Conservation (phyloP, 2,888 invertebrate species). For the Stratiomys singularior region DNA sequence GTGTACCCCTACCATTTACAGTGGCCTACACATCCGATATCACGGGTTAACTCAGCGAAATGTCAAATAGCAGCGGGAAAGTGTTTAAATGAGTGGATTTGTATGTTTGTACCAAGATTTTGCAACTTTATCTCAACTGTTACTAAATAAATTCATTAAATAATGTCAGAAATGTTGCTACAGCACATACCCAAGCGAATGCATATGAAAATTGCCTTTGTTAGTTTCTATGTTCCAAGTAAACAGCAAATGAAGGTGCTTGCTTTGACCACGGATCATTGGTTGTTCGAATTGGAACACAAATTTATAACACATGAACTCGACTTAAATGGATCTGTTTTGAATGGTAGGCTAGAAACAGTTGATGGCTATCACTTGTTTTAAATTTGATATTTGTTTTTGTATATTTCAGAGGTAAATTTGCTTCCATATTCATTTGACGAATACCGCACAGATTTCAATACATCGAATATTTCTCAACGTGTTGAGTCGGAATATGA, state of each 20-base stretch:
- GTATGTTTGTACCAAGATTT: too few species aligned
- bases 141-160: not conserved
- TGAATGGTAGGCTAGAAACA: constrained; percentile 40
- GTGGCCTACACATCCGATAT: constrained; percentile 3
- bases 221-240: constrained; percentile 26
- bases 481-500: not conserved
- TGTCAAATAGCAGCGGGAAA: constrained; percentile 18
- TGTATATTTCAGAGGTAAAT: constrained; percentile 12
- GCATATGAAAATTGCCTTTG: constrained; percentile 1
- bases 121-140: too few species aligned
- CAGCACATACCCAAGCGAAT: constrained; percentile 47
- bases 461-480: constrained; percentile 13
- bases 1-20: not conserved
- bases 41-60: not conserved
- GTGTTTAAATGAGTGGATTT: too few species aligned
- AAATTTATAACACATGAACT: constrained; percentile 31
- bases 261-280: constrained; percentile 29
- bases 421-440: not conserved
- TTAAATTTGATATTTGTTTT: too few species aligned
- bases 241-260: constrained; percentile 14
- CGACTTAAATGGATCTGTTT: constrained; percentile 38
- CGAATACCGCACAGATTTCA: not conserved
- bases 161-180: constrained; percentile 21
- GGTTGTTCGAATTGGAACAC: constrained; percentile 47
- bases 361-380: too few species aligned